Percentiles rank a stretch among this genome's conserved stretches.
phyloP scores from a whole-genome alignment of 2,113 vertebrate species.

The Eudyptes chrysolophus region DNA sequence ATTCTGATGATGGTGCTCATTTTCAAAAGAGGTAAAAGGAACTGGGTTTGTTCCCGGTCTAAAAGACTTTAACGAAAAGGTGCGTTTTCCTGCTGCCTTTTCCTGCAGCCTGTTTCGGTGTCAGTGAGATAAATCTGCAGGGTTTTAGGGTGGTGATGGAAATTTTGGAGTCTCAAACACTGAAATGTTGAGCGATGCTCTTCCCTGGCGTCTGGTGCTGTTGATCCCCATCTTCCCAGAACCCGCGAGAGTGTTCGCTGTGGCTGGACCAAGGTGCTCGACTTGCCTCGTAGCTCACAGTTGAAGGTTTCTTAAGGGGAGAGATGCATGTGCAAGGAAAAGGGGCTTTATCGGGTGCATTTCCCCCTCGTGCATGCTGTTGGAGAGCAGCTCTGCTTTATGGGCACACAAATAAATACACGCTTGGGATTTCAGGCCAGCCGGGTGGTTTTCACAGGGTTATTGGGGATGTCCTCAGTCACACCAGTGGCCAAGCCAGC shows the following conservation, averaged over 20 bases:
- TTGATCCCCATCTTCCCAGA: not conserved
- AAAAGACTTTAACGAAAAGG: constrained; percentile 39
- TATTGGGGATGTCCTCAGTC: not conserved
- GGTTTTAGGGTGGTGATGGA: not conserved
- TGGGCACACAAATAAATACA: accelerated
- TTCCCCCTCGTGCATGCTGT: not conserved
- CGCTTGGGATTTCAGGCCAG: not conserved
- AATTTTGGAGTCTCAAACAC: not conserved
- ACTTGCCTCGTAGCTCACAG: not conserved
- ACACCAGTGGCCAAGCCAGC: not conserved
- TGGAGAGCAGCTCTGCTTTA: not conserved
- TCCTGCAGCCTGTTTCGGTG: constrained; percentile 8
- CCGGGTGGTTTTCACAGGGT: not conserved
- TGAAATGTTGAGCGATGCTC: accelerated
- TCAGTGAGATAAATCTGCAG: constrained; percentile 36
- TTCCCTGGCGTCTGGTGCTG: not conserved
- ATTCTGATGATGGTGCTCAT: constrained; percentile 31
- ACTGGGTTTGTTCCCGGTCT: constrained; percentile 39
- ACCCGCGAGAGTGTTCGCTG: accelerated
- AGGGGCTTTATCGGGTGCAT: accelerated
- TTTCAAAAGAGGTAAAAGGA: constrained; percentile 62
- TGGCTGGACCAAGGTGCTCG: not conserved
- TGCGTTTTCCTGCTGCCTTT: constrained; percentile 10
- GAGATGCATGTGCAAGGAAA: not conserved
- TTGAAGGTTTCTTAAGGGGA: not conserved